Evolutionary conservation across 2,113 vertebrate species (phyloP).

Genomic region (Platycercus adscitus): DNA sequence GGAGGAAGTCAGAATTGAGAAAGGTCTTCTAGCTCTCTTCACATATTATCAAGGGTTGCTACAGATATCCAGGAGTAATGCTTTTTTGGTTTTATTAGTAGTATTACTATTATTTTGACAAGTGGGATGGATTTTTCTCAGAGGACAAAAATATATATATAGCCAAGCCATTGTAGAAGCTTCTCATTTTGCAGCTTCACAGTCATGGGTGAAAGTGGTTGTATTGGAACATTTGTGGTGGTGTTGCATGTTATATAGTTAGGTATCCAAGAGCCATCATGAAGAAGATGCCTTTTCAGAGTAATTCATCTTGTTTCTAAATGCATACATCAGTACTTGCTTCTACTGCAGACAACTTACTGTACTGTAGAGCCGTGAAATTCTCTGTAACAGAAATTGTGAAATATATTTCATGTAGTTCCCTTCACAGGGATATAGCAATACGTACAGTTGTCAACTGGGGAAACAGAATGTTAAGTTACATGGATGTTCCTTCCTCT

Average conservation of each 20-base stretch:
- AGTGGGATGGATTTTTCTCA: neutral
- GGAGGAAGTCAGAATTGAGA: neutral
- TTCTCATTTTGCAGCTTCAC: neutral
- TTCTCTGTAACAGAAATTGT: neutral
- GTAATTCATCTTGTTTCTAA: neutral
- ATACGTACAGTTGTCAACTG: neutral
- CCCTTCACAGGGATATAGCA: neutral
- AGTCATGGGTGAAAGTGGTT: neutral
- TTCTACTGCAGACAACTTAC: neutral
- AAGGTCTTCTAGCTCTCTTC: neutral
- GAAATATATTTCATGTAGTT: neutral
- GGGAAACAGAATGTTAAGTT: neutral
- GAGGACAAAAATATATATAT: accelerated
- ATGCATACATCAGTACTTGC: neutral
- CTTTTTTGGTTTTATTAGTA: neutral
- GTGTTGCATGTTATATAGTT: neutral
- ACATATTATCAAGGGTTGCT: neutral
- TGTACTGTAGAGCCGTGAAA: neutral
- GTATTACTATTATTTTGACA: neutral
- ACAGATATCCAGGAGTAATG: neutral
- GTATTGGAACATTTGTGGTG: neutral
- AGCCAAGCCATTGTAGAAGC: neutral
- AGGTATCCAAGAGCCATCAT: neutral
- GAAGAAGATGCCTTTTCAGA: neutral
- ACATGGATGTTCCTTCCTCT: neutral